Evolutionary conservation across 2,797 vertebrate genomes (phyloP).

Genomic region (Babyrousa celebensis): DNA sequence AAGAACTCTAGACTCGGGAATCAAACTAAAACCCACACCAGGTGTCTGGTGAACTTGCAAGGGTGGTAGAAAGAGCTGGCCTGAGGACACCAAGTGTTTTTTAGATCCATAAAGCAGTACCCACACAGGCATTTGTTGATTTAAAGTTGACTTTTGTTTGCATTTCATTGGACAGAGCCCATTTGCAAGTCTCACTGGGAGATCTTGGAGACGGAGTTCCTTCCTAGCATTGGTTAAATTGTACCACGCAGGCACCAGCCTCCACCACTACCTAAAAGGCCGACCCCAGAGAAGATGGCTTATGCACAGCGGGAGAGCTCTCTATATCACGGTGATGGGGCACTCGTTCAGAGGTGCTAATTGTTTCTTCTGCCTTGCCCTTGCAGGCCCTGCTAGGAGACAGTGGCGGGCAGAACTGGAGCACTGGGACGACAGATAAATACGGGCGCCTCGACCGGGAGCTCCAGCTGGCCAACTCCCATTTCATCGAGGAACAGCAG

Average conservation of each 20-base stretch:
- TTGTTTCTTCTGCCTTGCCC: not conserved
- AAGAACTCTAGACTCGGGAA: not conserved
- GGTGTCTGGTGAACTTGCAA: not conserved
- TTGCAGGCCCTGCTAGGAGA: constrained; percentile 94
- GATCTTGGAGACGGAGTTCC: not conserved
- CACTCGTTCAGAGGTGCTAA: not conserved
- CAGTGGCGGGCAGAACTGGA: constrained; percentile 93
- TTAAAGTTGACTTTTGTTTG: constrained; percentile 17
- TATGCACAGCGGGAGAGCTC: not conserved
- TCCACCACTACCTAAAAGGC: not conserved
- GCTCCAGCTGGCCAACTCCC: constrained; percentile 95
- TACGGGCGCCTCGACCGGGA: constrained; percentile 95
- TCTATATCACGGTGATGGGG: not conserved
- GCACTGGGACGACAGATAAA: constrained; percentile 91
- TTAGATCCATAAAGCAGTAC: not conserved
- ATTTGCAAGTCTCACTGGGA: not conserved
- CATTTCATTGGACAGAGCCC: constrained; percentile 21
- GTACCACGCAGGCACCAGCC: not conserved
- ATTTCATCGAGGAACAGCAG: constrained; percentile 98
- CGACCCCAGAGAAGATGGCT: not conserved
- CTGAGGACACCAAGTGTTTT: not conserved
- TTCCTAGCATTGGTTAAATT: constrained; percentile 21
- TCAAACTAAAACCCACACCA: not conserved
- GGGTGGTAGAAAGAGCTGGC: not conserved
- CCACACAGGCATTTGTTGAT: not conserved